Evolutionary conservation across 2,797 vertebrate genomes (phyloP).

Genomic region (Enteromius treurensis): DNA sequence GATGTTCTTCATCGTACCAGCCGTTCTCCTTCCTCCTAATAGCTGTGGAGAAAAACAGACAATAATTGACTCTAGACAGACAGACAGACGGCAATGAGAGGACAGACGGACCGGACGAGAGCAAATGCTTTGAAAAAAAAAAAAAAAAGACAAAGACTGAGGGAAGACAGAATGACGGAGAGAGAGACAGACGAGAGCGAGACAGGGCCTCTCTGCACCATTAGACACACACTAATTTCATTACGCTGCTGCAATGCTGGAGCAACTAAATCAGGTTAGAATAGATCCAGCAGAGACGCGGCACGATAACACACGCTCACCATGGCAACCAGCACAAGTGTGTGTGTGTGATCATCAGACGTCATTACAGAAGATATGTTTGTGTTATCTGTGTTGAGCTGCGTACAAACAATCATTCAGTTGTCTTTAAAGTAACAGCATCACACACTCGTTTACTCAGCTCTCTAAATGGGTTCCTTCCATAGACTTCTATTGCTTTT

Average conservation of each 20-base stretch:
- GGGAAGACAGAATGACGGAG: slow-evolving; percentile 23
- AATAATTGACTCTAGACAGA: slow-evolving; percentile 31
- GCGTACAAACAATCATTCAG: slow-evolving; percentile 9
- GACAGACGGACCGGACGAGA: slow-evolving; percentile 38
- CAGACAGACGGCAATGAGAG: slow-evolving; percentile 12
- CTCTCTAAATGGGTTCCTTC: neutral
- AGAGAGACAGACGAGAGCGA: slow-evolving; percentile 43
- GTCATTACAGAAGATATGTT: slow-evolving; percentile 12
- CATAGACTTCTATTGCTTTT: neutral
- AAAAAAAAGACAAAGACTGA: slow-evolving; percentile 52
- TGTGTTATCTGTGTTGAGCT: slow-evolving; percentile 32
- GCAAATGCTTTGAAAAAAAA: slow-evolving; percentile 51
- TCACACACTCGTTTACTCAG: slow-evolving; percentile 25
- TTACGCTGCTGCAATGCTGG: slow-evolving; percentile 94
- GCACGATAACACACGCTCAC: slow-evolving; percentile 72
- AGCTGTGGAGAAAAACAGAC: slow-evolving; percentile 71
- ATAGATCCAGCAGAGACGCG: slow-evolving; percentile 91
- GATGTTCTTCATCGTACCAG: slow-evolving; percentile 98
- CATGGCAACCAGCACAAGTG: slow-evolving; percentile 43
- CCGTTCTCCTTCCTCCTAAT: slow-evolving; percentile 98
- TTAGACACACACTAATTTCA: slow-evolving; percentile 95
- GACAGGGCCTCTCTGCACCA: slow-evolving; percentile 83
- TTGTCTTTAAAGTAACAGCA: slow-evolving; percentile 24
- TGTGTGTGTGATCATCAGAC: slow-evolving; percentile 6
- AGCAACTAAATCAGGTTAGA: slow-evolving; percentile 97